phyloP scores from a whole-genome alignment of 2,113 vertebrate genomes.

The Burhinus oedicnemus region DNA sequence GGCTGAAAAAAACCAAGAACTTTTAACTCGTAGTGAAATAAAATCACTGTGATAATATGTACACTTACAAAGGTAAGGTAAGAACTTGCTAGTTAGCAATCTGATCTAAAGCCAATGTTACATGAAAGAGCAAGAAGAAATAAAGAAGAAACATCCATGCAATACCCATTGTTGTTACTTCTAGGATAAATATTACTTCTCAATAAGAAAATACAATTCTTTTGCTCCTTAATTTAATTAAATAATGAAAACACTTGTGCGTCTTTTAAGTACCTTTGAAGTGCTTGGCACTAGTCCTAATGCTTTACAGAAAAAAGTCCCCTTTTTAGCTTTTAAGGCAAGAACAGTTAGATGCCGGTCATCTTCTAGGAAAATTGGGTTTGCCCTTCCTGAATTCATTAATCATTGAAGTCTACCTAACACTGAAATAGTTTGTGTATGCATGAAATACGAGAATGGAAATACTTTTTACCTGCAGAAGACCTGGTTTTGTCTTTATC shows the following conservation, averaged over 20 bases:
- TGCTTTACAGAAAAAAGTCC: neutral
- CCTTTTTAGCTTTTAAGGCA: neutral
- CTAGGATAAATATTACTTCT: neutral
- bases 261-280: constrained; percentile 5
- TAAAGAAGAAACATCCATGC: neutral
- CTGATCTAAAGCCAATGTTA: neutral
- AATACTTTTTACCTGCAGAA: neutral
- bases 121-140: neutral
- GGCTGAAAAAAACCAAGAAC: neutral
- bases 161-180: neutral
- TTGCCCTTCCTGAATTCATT: constrained; percentile 13
- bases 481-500: neutral
- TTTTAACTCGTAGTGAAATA: neutral
- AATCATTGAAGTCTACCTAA: neutral
- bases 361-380: neutral
- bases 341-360: neutral
- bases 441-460: neutral
- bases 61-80: neutral
- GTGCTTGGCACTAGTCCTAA: neutral
- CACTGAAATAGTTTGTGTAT: neutral
- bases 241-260: neutral
- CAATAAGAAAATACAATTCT: neutral
- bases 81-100: neutral
- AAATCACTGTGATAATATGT: neutral
- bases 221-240: neutral